Evolutionary conservation across 2,113 vertebrate species (phyloP).

Genomic region (Ophthalmolycus amberensis): DNA sequence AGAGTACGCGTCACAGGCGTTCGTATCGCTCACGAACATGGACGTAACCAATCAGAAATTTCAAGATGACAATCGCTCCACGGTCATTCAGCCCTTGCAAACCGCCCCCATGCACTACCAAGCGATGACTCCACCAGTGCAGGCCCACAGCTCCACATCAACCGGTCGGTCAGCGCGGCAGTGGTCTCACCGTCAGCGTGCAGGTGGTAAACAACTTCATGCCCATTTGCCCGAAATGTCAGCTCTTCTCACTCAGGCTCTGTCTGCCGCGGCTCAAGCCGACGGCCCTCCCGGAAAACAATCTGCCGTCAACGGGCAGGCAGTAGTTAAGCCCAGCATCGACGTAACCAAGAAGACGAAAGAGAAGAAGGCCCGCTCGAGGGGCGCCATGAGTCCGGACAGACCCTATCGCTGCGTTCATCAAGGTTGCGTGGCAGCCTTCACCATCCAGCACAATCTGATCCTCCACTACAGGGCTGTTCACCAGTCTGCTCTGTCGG

Average conservation of each 20-base stretch:
- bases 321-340: conserved; percentile 40
- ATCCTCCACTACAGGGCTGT: conserved; percentile 97
- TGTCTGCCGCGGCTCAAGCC: conserved; percentile 11
- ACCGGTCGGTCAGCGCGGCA: conserved; percentile 30
- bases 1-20: conserved; percentile 24
- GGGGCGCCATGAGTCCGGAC: conserved; percentile 86
- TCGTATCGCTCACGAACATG: conserved; percentile 6
- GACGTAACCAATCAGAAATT: background rate
- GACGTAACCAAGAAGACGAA: conserved; percentile 82
- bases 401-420: conserved; percentile 95
- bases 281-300: conserved; percentile 35
- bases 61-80: conserved; percentile 31
- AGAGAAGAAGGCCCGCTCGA: conserved; percentile 84
- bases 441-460: conserved; percentile 95
- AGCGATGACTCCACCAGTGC: background rate
- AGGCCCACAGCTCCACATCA: conserved; percentile 11
- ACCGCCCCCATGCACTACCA: conserved; percentile 22
- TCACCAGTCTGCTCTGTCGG: conserved; percentile 91
- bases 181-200: conserved; percentile 13
- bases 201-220: background rate
- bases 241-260: background rate
- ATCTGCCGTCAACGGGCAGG: conserved; percentile 43
- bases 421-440: conserved; percentile 93
- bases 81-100: conserved; percentile 52
- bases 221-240: conserved; percentile 22